Percentiles rank a stretch among this genome's conserved stretches.
Evolutionary conservation across 2,888 invertebrate genomes (phyloP).

Genomic region (Augiades crinisus): DNA sequence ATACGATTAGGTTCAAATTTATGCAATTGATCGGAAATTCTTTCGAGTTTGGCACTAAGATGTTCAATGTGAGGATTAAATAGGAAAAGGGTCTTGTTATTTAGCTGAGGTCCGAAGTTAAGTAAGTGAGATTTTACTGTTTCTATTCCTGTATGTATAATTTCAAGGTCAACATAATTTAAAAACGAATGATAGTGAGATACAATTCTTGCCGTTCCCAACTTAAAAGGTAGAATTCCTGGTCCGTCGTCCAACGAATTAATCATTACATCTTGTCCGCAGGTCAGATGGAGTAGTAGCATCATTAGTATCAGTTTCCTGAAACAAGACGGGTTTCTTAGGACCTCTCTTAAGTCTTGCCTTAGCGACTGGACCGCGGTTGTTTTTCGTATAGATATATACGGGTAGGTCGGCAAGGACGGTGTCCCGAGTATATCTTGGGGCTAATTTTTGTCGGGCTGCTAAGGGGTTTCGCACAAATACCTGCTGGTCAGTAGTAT

Average conservation of each 20-base stretch:
- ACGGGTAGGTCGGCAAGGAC: neutral
- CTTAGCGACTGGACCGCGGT: neutral
- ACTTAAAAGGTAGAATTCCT: too few relatives aligned
- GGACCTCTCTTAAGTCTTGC: neutral
- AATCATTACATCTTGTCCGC: conserved; percentile 32
- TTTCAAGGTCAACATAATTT: conserved; percentile 15
- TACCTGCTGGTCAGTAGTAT: neutral
- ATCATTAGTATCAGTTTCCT: neutral
- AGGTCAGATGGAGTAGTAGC: conserved; percentile 19
- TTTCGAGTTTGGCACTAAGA: neutral
- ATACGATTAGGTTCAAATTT: neutral
- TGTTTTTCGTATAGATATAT: conserved; percentile 2
- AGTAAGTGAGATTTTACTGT: neutral
- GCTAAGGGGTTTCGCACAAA: conserved; percentile 4
- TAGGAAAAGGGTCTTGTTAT: neutral
- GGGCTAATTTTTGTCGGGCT: conserved; percentile 3
- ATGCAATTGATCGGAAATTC: neutral
- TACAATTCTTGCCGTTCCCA: conserved; percentile 31
- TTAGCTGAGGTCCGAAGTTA: neutral
- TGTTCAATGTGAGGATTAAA: neutral
- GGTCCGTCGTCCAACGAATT: conserved; percentile 30
- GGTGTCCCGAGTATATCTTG: neutral
- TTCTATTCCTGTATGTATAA: neutral
- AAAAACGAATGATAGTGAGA: conserved; percentile 35
- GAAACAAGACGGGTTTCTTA: neutral